Conservation (phyloP, 2,888 invertebrate species). For the Hyles lineata region DNA sequence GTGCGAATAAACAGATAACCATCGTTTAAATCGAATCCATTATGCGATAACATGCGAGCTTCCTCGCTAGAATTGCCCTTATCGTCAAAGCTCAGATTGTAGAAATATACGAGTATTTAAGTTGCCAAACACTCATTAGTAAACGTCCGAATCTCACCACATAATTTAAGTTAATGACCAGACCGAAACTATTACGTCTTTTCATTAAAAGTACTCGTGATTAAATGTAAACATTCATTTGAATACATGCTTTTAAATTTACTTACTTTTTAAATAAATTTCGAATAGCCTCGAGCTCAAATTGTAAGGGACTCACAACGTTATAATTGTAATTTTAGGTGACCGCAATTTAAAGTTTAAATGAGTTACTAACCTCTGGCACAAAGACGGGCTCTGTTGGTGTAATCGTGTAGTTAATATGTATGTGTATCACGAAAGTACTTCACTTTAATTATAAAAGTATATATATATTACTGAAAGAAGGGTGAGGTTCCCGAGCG, state of each 20-base stretch:
- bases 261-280: slow-evolving; percentile 15
- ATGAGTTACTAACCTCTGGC: slow-evolving; percentile 52
- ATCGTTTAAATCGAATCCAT: background rate
- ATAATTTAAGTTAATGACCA: slow-evolving; percentile 15
- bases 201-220: slow-evolving; percentile 16
- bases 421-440: slow-evolving; percentile 29
- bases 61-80: background rate
- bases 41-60: background rate
- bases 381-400: slow-evolving; percentile 45
- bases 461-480: slow-evolving; percentile 12
- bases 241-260: slow-evolving; percentile 4
- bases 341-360: slow-evolving; percentile 60
- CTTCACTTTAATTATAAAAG: slow-evolving; percentile 19
- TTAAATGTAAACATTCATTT: slow-evolving; percentile 20
- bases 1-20: too few species aligned
- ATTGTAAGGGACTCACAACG: slow-evolving; percentile 28
- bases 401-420: slow-evolving; percentile 47
- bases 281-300: slow-evolving; percentile 15
- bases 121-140: slow-evolving; percentile 15
- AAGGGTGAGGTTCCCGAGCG: background rate
- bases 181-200: background rate
- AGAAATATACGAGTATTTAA: slow-evolving; percentile 20
- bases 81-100: background rate
- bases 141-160: slow-evolving; percentile 14
- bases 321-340: slow-evolving; percentile 48